Base-by-base conservation (phyloP, 2,888 invertebrate species). In the Leptopilina myrica region DNA sequence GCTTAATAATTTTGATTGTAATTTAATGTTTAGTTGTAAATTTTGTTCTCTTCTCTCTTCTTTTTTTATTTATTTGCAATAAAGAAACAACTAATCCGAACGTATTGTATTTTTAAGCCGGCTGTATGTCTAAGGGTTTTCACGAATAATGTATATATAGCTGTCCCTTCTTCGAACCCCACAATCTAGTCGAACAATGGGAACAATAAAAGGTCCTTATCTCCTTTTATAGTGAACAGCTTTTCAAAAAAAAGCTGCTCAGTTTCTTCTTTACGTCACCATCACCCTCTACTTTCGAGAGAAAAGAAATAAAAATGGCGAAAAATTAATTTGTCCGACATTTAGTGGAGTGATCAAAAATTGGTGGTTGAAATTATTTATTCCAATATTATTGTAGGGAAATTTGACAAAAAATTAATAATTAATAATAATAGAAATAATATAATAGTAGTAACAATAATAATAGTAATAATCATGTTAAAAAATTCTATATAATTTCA, bases 121-220 rank as follows among this genome's bases (percentile, higher is more conserved):
- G 20, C 9, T 62, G 62, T 62, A 62, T 62, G 62, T 62, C 62
- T 62, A 62, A 62, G 62, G 62, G 62, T 62, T 62, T 43, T 62
- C 62, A 20, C 59, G 20, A 62, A 46, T 15, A 67, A 46, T 20
- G 9, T 46, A 46, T 20, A 67, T 46, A 46, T 46, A 14, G 40
- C 7, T 40, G 65, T 65, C 43, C 65, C 65, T 65, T 65, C n/a
- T 40, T 65, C 40, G 40, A 40, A 40, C 40, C 65, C 65, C 43
- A 65, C 65, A 12, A 40, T 40, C 65, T 40, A 65, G 65, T 40
- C 14, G 65, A 65, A 65, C 65, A 65, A 65, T 65, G n/a, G 65
- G 65, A 40, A 40, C 65, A 65, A 65, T 65, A 65, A 62, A 65
- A 65, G 65, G 65, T 65, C 40, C 40, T 65, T 65, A 65, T 65